phyloP scores from a whole-genome alignment of 2,797 vertebrate genomes.

The Lepilemur ruficaudatus region DNA sequence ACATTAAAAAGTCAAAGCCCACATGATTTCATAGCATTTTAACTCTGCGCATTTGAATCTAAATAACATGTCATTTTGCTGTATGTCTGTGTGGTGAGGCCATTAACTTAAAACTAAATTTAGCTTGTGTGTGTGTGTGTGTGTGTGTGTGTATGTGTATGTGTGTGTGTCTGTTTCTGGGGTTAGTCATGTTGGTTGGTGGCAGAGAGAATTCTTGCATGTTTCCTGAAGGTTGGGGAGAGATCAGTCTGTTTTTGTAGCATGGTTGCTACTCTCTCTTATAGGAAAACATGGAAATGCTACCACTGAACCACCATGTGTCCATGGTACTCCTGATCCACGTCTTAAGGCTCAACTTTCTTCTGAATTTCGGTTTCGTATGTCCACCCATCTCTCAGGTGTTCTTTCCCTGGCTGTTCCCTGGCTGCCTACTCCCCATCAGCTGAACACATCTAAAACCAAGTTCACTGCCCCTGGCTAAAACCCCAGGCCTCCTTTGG shows the following conservation, averaged over 20 bases:
- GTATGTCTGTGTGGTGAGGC: constrained; percentile 31
- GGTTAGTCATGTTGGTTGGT: background rate
- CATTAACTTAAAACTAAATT: background rate
- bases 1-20: constrained; percentile 72
- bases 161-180: background rate
- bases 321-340: background rate
- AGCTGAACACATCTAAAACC: background rate
- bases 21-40: constrained; percentile 77
- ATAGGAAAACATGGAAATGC: background rate
- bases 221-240: background rate
- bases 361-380: background rate
- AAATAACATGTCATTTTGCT: constrained; percentile 73
- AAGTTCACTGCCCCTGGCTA: background rate
- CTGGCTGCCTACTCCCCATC: no score
- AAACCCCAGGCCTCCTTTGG: background rate
- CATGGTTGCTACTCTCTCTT: background rate
- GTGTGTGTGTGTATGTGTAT: background rate
- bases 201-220: background rate
- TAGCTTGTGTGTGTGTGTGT: background rate
- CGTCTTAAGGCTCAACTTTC: background rate
- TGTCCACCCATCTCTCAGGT: background rate
- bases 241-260: background rate
- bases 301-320: background rate
- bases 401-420: background rate
- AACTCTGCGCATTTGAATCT: constrained; percentile 68